These are phyloP conservation scores for Heliothis peltigera DNA, from an alignment of 2,888 invertebrate species.

Conservation along the genomic window DNA sequence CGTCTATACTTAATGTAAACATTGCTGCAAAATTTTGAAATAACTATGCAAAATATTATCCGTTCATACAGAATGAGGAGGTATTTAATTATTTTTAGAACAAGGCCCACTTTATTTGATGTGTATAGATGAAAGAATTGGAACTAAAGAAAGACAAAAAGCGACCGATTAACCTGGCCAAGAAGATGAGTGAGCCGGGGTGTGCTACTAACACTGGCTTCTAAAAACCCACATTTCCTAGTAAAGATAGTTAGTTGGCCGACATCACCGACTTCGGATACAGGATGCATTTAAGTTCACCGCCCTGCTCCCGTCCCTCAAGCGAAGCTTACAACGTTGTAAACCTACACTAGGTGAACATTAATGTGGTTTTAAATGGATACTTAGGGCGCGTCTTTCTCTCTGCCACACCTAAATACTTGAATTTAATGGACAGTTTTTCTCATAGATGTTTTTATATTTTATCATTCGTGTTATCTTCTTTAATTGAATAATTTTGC, in stretches of 20 bases:
- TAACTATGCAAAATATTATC: conserved; percentile 67
- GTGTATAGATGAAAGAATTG: conserved; percentile 62
- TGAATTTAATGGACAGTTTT: conserved; percentile 40
- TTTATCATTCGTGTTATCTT: conserved; percentile 16
- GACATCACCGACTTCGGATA: conserved; percentile 81
- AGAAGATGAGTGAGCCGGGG: conserved; percentile 77
- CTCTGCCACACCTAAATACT: conserved; percentile 62
- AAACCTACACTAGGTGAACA: conserved; percentile 79
- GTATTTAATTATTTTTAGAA: conserved; percentile 65
- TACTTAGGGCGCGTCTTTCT: conserved; percentile 65
- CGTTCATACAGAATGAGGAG: conserved; percentile 57
- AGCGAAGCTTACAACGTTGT: conserved; percentile 67
- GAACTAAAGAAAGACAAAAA: conserved; percentile 66
- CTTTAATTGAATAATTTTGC: conserved; percentile 40
- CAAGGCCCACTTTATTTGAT: conserved; percentile 63
- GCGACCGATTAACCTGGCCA: conserved; percentile 80
- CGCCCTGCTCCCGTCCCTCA: conserved; percentile 77
- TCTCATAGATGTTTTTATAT: conserved; percentile 33
- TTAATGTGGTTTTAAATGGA: conserved; percentile 81
- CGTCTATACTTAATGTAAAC: conserved; percentile 71
- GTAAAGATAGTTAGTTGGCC: conserved; percentile 81
- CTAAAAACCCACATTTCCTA: conserved; percentile 87
- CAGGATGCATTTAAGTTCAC: conserved; percentile 86
- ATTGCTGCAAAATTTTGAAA: conserved; percentile 73
- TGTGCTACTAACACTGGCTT: conserved; percentile 82